phyloP scores from a whole-genome alignment of 2,113 vertebrate genomes.

The Takifugu flavidus region DNA sequence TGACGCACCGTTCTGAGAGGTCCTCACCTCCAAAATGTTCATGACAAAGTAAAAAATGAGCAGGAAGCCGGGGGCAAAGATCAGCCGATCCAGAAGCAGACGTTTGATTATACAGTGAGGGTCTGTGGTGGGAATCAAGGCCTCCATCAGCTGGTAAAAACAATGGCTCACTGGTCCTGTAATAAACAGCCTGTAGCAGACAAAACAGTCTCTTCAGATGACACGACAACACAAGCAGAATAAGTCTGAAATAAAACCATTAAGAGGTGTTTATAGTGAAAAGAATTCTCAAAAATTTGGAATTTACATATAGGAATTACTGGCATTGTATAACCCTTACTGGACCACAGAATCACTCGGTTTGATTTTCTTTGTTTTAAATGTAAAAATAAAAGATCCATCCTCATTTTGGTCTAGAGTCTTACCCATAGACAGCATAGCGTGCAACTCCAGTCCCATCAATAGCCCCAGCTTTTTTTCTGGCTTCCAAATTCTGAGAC shows the following conservation, averaged over 20 bases:
- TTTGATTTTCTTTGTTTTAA: neutral
- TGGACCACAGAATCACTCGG: neutral
- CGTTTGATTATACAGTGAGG: slow-evolving; percentile 76
- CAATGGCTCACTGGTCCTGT: slow-evolving; percentile 85
- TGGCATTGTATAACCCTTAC: neutral
- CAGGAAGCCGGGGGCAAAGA: slow-evolving; percentile 83
- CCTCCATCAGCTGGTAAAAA: slow-evolving; percentile 84
- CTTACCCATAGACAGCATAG: slow-evolving; percentile 82
- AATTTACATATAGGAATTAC: no score
- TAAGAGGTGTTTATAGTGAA: no score
- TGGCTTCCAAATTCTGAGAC: slow-evolving; percentile 78
- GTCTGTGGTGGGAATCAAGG: slow-evolving; percentile 74
- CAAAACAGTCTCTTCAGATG: neutral
- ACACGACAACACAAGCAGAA: no score
- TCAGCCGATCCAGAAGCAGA: slow-evolving; percentile 81
- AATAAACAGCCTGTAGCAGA: slow-evolving; percentile 73
- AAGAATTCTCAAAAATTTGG: no score
- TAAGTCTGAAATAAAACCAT: no score
- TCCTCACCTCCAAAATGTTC: slow-evolving; percentile 82
- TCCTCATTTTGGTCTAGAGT: neutral
- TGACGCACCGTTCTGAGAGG: neutral
- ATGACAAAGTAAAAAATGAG: slow-evolving; percentile 82
- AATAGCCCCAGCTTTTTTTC: slow-evolving; percentile 67
- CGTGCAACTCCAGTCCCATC: slow-evolving; percentile 72
- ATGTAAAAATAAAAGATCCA: neutral